Evolutionary conservation across 2,888 invertebrate species (phyloP), one percentile per base, ranked within the genome.

Genomic region (Danaus chrysippus): DNA sequence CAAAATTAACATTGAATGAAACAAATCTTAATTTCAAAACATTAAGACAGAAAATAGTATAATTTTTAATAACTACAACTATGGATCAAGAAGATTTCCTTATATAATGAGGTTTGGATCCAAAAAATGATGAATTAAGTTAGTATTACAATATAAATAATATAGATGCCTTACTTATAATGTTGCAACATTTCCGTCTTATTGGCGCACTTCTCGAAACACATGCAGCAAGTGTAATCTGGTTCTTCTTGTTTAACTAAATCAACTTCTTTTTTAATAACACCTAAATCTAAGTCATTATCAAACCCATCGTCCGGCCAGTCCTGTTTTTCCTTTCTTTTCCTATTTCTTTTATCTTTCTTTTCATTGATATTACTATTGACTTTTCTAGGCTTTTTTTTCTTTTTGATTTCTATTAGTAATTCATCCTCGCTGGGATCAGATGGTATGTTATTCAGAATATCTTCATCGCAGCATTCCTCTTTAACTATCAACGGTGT

Each of bases 221-320:
- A 91, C 17, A 89, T 82, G 60, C 91, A 91, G 67, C 91, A 91
- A 63, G 82, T 74, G 64, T 75, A 83, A 0, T 46, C 63, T 44
- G 61, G 9, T 44, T 34, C 53, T 49, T 61, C 41, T 63, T 42
- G 10, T 62, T 62, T 10, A 69, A 42, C 3, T 78, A 79, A 3
- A 68, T 70, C 0, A 2, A 71, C 68, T 58, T 80, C 79, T 8
- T 65, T 68, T 66, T 82, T 81, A 10, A 79, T 73, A 10, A 70
- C 19, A 0, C 68, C 68, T 0, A 73, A 61, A 53, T 76, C 73
- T 11, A 76, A 15, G 75, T 77, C 42, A 19, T 63, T 44, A 15
- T 64, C 55, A 12, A 23, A 12, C 53, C 42, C 42, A 49, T 11
- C 13, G 9, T 17, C 41, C 15, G 43, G 10, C 12, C 59, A 17